These are phyloP conservation scores for Heteromormyrus szaboi DNA, from an alignment of 2,797 vertebrate genomes.

Conservation along the genomic window DNA sequence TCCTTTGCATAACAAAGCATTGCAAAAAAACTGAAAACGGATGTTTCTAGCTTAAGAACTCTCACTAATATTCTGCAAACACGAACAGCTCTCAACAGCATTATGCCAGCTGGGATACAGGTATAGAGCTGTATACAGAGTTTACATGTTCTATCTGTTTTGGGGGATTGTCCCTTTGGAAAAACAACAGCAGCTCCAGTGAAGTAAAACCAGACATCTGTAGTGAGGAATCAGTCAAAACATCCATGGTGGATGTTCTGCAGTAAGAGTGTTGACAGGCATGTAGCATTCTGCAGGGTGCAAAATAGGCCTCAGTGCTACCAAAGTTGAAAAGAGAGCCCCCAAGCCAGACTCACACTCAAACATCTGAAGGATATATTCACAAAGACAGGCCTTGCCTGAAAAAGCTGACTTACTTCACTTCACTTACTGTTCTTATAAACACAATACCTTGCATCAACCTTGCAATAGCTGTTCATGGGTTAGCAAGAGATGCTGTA, in stretches of 20 bases:
- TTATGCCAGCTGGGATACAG: background rate
- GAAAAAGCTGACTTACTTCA: background rate
- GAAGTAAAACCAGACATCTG: background rate
- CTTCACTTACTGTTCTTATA: background rate
- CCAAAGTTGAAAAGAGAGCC: background rate
- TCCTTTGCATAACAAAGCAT: background rate
- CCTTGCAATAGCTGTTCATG: background rate
- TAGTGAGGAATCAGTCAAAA: background rate
- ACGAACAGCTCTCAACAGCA: background rate
- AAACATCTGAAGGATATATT: background rate
- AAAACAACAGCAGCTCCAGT: background rate
- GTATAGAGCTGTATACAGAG: background rate
- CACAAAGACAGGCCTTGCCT: background rate
- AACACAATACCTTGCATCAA: background rate
- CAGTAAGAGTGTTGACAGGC: background rate
- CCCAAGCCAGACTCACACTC: background rate
- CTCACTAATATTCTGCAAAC: background rate
- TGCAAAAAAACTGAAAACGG: background rate
- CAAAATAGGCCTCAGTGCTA: background rate
- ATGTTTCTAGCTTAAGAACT: background rate
- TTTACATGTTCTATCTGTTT: background rate
- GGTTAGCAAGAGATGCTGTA: background rate
- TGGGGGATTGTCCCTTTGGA: background rate
- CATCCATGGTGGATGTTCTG: background rate
- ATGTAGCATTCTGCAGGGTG: background rate